Conservation (phyloP, 2,113 vertebrate genomes). For the Dendrocopos noguchii region DNA sequence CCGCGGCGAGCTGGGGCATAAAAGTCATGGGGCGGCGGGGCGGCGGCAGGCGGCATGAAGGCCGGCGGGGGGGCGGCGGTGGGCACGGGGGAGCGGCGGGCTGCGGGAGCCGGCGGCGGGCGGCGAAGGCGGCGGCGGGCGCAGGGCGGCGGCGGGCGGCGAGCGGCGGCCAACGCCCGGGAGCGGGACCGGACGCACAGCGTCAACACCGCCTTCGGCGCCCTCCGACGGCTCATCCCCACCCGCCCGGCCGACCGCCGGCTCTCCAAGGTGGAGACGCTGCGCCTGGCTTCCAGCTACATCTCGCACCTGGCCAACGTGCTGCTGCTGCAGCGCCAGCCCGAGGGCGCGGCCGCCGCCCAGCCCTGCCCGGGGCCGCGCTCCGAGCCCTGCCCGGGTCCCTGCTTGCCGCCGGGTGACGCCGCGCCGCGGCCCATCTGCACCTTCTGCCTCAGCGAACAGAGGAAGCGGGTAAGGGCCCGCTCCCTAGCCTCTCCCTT, state of each 20-base stretch:
- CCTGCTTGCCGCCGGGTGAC: constrained; percentile 55
- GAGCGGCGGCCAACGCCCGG: constrained; percentile 90
- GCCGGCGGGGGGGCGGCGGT: constrained; percentile 65
- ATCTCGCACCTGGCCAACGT: constrained; percentile 90
- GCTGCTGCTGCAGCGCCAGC: constrained; percentile 70
- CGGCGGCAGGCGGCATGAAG: constrained; percentile 58
- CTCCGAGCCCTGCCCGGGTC: constrained; percentile 76
- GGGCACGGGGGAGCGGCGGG: constrained; percentile 76
- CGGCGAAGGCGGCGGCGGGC: constrained; percentile 10
- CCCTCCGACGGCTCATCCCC: constrained; percentile 88
- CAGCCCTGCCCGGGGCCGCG: constrained; percentile 76
- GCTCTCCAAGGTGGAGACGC: constrained; percentile 91
- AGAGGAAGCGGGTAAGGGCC: constrained; percentile 84
- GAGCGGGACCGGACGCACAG: constrained; percentile 89
- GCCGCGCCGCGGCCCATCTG: constrained; percentile 83
- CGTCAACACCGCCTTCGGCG: constrained; percentile 88
- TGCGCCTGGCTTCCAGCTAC: constrained; percentile 89
- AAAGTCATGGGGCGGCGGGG: constrained; percentile 62
- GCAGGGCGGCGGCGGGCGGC: constrained; percentile 76
- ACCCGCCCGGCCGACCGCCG: constrained; percentile 87
- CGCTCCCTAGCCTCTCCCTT: rapidly evolving
- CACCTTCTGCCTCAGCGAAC: constrained; percentile 91
- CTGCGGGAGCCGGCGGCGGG: constrained; percentile 59
- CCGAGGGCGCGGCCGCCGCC: constrained; percentile 62
- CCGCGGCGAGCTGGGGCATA: constrained; percentile 68